phyloP scores from a whole-genome alignment of 2,113 vertebrate species.

The Barnardius zonarius region DNA sequence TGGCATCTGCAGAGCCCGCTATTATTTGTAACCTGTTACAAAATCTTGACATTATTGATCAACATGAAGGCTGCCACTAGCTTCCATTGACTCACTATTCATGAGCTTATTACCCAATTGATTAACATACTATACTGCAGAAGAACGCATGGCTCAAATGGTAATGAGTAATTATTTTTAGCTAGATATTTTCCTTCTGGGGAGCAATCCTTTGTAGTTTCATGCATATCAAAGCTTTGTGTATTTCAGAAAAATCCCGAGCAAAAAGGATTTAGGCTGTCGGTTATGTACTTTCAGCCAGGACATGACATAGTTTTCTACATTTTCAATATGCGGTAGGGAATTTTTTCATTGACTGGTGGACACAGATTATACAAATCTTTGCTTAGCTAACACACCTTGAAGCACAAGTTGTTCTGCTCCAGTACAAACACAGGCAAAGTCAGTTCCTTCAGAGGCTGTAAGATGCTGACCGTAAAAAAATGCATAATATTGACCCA shows the following conservation, averaged over 20 bases:
- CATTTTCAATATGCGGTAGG: not conserved
- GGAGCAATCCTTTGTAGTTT: not conserved
- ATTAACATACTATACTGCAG: not conserved
- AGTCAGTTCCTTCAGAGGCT: not conserved
- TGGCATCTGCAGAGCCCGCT: not conserved
- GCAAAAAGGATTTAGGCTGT: not conserved
- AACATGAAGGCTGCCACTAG: not conserved
- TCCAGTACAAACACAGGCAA: not conserved
- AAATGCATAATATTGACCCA: not conserved
- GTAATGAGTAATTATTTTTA: not conserved
- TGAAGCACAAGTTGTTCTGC: not conserved
- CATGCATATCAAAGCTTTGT: not conserved
- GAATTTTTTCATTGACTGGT: not conserved
- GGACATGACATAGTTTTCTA: not conserved
- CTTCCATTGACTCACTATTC: slow-evolving; percentile 17
- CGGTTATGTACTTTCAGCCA: not conserved
- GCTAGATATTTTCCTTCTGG: not conserved
- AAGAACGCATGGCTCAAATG: not conserved
- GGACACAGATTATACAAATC: not conserved
- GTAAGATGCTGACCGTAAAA: not conserved
- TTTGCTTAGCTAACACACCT: not conserved
- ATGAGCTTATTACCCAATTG: not conserved
- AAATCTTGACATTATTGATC: slow-evolving; percentile 11
- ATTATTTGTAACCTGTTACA: not conserved
- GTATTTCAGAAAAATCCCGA: not conserved